These are phyloP conservation scores for Tympanoctomys barrerae DNA, from an alignment of 2,797 vertebrate species.

Conservation along the genomic window DNA sequence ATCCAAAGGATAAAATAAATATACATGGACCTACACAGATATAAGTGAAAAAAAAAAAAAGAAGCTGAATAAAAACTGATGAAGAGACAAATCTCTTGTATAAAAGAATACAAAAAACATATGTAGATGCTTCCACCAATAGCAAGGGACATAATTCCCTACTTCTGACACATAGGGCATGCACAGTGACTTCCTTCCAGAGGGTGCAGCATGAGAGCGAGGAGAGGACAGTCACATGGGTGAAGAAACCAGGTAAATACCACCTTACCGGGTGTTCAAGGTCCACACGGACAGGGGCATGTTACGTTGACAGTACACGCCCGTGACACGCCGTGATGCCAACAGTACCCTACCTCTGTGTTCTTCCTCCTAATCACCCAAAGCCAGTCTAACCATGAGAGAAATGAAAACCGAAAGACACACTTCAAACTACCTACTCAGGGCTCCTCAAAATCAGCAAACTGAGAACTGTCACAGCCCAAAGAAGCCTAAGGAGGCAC, in stretches of 20 bases:
- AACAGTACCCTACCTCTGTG: background rate
- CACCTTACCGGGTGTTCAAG: background rate
- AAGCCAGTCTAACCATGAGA: background rate
- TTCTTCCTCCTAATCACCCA: background rate
- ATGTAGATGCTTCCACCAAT: background rate
- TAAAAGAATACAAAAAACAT: background rate
- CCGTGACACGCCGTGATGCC: background rate
- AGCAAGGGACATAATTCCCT: too few species aligned
- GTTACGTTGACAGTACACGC: accelerated
- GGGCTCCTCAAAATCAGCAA: background rate
- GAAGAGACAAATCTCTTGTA: background rate
- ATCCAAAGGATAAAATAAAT: conserved; percentile 31
- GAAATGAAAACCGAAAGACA: background rate
- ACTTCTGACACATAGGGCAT: accelerated
- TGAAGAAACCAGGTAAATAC: background rate
- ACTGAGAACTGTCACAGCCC: background rate
- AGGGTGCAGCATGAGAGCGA: accelerated
- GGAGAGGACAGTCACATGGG: too few species aligned
- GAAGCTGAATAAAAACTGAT: background rate
- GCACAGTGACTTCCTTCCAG: background rate
- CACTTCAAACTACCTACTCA: background rate
- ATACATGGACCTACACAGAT: background rate
- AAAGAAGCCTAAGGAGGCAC: background rate
- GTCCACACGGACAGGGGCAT: too few species aligned
- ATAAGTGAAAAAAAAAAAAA: background rate